These are phyloP conservation scores for Montipora foliosa DNA, from an alignment of 64 coral and sea anemone genomes.

Conservation along the genomic window DNA sequence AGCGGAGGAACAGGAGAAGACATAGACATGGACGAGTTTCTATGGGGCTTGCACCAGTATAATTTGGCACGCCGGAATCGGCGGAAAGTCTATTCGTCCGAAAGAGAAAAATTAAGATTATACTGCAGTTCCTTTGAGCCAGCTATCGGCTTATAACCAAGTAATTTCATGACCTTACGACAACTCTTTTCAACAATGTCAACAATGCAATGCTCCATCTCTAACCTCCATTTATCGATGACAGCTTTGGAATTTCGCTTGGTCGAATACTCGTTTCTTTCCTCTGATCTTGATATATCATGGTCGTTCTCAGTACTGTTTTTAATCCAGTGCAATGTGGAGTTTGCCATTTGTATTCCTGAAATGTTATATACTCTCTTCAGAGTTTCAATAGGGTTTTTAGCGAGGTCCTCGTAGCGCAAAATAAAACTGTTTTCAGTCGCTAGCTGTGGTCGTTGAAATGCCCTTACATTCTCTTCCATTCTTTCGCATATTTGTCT, in stretches of 20 bases:
- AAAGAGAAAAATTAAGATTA: background rate
- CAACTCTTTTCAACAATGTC: conserved; percentile 8
- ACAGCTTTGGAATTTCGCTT: conserved; percentile 12
- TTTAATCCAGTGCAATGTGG: conserved; percentile 1
- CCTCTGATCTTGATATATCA: background rate
- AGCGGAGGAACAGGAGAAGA: too few relatives aligned
- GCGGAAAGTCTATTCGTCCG: background rate
- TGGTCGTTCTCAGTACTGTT: background rate
- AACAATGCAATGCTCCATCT: conserved; percentile 16
- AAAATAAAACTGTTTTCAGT: background rate
- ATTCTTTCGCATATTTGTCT: background rate
- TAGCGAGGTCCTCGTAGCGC: conserved; percentile 22
- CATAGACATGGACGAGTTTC: too few relatives aligned
- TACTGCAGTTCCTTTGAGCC: conserved; percentile 16
- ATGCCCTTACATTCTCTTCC: background rate
- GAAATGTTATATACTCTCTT: background rate
- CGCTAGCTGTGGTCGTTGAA: background rate
- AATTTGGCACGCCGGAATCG: too few relatives aligned
- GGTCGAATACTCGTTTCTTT: background rate
- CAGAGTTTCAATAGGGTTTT: background rate
- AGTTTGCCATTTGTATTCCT: background rate
- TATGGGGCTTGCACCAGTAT: too few relatives aligned
- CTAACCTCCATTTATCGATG: conserved; percentile 15
- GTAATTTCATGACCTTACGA: background rate
- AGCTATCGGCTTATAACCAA: conserved; percentile 4